Evolutionary conservation across 2,888 invertebrate genomes (phyloP).

Genomic region (Marronus borbonicus): DNA sequence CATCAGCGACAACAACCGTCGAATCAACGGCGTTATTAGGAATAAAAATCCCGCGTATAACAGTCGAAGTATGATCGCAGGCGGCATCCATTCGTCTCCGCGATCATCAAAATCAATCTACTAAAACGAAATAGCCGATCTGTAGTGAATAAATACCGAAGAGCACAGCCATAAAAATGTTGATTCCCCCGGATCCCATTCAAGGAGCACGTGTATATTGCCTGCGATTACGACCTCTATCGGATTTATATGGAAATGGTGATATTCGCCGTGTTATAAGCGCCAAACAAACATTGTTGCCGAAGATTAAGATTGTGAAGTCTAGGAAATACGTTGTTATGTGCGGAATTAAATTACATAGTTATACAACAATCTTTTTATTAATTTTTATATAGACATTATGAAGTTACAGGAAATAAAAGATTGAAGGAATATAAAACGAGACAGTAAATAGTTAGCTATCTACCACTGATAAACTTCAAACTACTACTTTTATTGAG

Average conservation of each 20-base stretch:
- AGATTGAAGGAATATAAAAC: too few relatives aligned
- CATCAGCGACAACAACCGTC: neutral
- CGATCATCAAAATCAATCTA: constrained; percentile 52
- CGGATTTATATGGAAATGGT: constrained; percentile 54
- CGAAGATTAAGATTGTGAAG: constrained; percentile 24
- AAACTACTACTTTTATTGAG: too few relatives aligned
- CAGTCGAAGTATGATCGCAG: constrained; percentile 13
- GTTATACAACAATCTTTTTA: neutral
- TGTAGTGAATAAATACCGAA: constrained; percentile 48
- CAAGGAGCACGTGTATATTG: constrained; percentile 54
- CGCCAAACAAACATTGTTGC: constrained; percentile 52
- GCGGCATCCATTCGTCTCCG: constrained; percentile 47
- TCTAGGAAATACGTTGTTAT: neutral
- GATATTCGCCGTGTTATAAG: constrained; percentile 42
- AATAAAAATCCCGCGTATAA: constrained; percentile 40
- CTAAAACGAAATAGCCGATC: constrained; percentile 53
- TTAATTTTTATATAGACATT: neutral
- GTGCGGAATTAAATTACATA: neutral
- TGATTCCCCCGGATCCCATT: constrained; percentile 48
- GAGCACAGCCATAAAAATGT: constrained; percentile 50
- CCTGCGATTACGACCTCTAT: constrained; percentile 56
- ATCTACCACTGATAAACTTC: too few relatives aligned
- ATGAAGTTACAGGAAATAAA: too few relatives aligned
- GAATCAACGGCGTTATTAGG: neutral
- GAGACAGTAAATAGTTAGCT: too few relatives aligned